phyloP scores from a whole-genome alignment of 2,888 invertebrate genomes.

The Lasioglossum morio region DNA sequence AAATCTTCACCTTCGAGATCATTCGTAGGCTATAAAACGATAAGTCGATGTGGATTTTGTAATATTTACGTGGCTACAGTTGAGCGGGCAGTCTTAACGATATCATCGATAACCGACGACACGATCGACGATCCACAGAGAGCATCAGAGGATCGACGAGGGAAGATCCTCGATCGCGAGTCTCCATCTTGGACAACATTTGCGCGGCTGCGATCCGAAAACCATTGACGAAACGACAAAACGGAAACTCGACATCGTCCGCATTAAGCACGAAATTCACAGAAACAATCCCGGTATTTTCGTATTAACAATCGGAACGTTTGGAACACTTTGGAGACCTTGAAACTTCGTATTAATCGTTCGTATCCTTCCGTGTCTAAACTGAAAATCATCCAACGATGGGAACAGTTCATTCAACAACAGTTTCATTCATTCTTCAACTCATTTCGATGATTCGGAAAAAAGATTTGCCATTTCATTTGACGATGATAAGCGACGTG shows the following conservation, averaged over 20 bases:
- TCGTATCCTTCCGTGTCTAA: not conserved
- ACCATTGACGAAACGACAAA: not conserved
- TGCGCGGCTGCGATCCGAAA: not conserved
- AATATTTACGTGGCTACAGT: constrained; percentile 72
- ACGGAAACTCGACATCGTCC: not conserved
- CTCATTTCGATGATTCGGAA: not conserved
- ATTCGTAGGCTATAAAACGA: constrained; percentile 51
- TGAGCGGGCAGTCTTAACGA: constrained; percentile 78
- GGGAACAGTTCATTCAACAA: not conserved
- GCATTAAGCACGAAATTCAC: not conserved
- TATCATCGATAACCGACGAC: constrained; percentile 56
- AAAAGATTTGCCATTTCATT: not conserved
- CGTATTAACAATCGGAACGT: constrained; percentile 19
- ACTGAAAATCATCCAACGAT: not conserved
- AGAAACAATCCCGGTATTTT: constrained; percentile 25
- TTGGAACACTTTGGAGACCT: not conserved
- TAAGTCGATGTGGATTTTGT: constrained; percentile 73
- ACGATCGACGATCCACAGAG: not conserved
- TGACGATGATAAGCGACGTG: not conserved
- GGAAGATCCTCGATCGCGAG: not conserved
- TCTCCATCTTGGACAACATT: not conserved
- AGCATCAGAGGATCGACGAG: not conserved
- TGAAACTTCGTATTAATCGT: not conserved
- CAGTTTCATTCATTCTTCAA: not conserved
- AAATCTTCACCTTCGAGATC: constrained; percentile 46